Evolutionary conservation across 2,888 invertebrate genomes (phyloP), one percentile per base, ranked within the genome.

Genomic region (Coleophora deauratella): DNA sequence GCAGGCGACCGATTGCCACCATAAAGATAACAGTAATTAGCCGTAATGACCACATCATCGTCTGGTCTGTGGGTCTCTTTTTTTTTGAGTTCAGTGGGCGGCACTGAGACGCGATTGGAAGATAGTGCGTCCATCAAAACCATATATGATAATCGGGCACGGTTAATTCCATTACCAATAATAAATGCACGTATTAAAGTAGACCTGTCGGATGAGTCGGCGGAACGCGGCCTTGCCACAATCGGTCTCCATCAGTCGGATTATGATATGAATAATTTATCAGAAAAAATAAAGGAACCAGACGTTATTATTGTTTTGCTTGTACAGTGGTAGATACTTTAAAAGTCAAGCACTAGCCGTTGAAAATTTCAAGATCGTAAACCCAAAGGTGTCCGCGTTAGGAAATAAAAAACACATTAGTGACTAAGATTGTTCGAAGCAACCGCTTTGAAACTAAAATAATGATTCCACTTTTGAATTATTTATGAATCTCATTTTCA

Each of bases 181-280:
- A 82, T 84, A 85, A 85, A 85, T 82, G 84, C 82, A 75, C 73
- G 84, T 75, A 85, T 85, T 85, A 84, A 81, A 78, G 82, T 80
- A 79, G 75, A 77, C 73, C 79, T 73, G 81, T 79, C 79, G 73
- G 78, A 79, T 80, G 84, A 82, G 77, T 81, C 78, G 80, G 66
- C 78, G 72, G 75, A 74, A 77, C 70, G 72, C 54, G 55, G 66
- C 49, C 61, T 54, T 55, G 71, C 21, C 21, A 6, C 65, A 65
- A 74, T 72, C 73, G 71, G 72, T 73, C 66, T n/a, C 77, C 75
- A 79, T 82, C 81, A 76, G 69, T 74, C 66, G 77, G 82, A 84
- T 82, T 85, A 85, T 78, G 71, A 80, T 80, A 84, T 84, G 82
- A 84, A 84, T 85, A 75, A 84, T 84, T 80, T 84, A 85, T 82